Evolutionary conservation across 2,888 invertebrate genomes (phyloP).

Genomic region (Epirrhoe alternata): DNA sequence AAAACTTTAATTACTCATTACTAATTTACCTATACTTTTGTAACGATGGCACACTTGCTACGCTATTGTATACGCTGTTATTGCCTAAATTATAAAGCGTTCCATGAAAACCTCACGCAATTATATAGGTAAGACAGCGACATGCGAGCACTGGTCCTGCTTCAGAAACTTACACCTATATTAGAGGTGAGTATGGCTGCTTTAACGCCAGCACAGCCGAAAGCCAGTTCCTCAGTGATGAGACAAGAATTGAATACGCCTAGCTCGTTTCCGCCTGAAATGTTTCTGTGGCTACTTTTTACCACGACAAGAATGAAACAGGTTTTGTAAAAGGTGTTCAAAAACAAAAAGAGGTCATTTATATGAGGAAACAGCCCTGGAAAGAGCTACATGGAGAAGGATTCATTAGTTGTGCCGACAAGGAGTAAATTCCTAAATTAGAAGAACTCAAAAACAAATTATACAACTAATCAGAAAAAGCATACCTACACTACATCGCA

Average conservation of each 20-base stretch:
- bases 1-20: too few relatives aligned
- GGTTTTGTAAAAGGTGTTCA: too few relatives aligned
- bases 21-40: too few relatives aligned
- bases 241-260: slow-evolving; percentile 75
- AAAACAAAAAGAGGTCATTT: too few relatives aligned
- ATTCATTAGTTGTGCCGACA: too few relatives aligned
- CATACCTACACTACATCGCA: too few relatives aligned
- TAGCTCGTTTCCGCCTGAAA: slow-evolving; percentile 84
- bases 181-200: slow-evolving; percentile 58
- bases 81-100: not conserved
- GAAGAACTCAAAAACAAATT: too few relatives aligned
- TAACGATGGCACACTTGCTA: not conserved
- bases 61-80: not conserved
- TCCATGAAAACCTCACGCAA: slow-evolving; percentile 38
- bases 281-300: not conserved
- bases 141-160: not conserved
- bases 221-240: slow-evolving; percentile 75
- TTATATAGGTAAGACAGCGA: not conserved
- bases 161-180: slow-evolving; percentile 58
- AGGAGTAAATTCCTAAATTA: too few relatives aligned
- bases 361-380: too few relatives aligned
- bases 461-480: too few relatives aligned
- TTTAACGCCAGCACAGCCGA: slow-evolving; percentile 87
- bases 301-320: not conserved
- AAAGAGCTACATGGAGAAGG: too few relatives aligned